phyloP scores from a whole-genome alignment of 1,140 invertebrate genomes.

The Drosophila carrolli region DNA sequence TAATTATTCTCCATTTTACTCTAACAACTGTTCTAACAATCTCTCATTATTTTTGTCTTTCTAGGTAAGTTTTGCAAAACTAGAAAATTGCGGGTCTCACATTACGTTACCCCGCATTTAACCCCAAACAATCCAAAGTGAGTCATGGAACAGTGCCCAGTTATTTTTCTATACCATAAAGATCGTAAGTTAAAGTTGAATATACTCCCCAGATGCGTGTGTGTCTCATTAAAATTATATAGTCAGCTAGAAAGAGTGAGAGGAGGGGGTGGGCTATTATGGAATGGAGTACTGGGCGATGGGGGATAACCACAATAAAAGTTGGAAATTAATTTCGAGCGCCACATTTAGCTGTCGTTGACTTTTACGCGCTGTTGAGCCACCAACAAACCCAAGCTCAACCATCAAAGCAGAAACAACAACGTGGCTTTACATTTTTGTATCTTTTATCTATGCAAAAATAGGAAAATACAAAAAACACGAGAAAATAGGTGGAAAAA shows the following conservation, averaged over 20 bases:
- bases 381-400: slow-evolving; percentile 33
- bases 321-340: slow-evolving; percentile 71
- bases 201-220: slow-evolving; percentile 48
- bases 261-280: neutral
- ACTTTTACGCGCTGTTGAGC: slow-evolving; percentile 79
- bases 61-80: slow-evolving; percentile 57
- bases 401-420: slow-evolving; percentile 33
- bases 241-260: slow-evolving; percentile 13
- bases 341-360: slow-evolving; percentile 77
- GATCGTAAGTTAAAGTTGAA: slow-evolving; percentile 70
- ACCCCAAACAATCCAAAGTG: slow-evolving; percentile 26
- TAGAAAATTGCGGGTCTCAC: slow-evolving; percentile 15
- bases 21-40: slow-evolving; percentile 19
- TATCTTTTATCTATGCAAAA: slow-evolving; percentile 76
- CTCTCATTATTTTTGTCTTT: slow-evolving; percentile 36
- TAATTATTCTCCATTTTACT: neutral
- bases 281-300: slow-evolving; percentile 8
- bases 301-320: slow-evolving; percentile 71
- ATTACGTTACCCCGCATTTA: slow-evolving; percentile 28
- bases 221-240: slow-evolving; percentile 71
- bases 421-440: slow-evolving; percentile 24
- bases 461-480: slow-evolving; percentile 43
- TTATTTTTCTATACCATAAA: slow-evolving; percentile 26
- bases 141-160: slow-evolving; percentile 58
- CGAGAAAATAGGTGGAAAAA: neutral